Evolutionary conservation across 2,113 vertebrate genomes (phyloP), one percentile per base, ranked within the genome.

Genomic region (Notiomystis cincta): DNA sequence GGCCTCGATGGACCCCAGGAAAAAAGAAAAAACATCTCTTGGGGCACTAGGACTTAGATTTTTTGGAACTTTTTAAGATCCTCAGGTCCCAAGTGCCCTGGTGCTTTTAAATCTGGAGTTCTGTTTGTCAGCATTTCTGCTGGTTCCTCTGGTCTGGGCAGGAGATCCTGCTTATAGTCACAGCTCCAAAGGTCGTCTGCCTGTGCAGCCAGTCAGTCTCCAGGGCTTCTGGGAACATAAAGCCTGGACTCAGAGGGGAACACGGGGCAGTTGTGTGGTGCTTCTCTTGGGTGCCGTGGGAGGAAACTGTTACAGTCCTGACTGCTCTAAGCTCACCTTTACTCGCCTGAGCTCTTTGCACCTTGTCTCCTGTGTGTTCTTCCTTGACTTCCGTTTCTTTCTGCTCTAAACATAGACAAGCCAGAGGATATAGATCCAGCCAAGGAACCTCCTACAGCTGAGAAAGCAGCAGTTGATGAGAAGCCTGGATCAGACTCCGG

Each of bases 381-480:
- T 20, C 14, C 14, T 40, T 51, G 44, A 66, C 25, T 47, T 77
- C 3, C 47, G 4, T 38, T 66, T 76, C 44, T 76, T 79, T 82
- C 27, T 67, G 30, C 60, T 73, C 62, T 53, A 47, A 51, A 81
- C 10, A 0, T 33, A 98, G 98, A 97, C 60, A 95, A 62, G n/a
- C 44, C 66, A 14, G 98, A 98, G 58, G 97, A 98, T 24, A 69
- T 81, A 23, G 94, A 89, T 69, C 98, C 98, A 22, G 98, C 66
- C 13, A 85, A 98, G 53, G 97, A 98, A 37, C 98, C 98, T 17
- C 98, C 98, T 78, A 94, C 95, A 27, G 67, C 82, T 22, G 92
- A 96, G 75, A 71, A 70, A n/a, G 65, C 14, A 45, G 31, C 71
- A 44, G 2, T 2, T 77, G 93, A 35, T n/a, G 72, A 79, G 8